Evolutionary conservation across 2,797 vertebrate species (phyloP).

Genomic region (Trachurus trachurus): DNA sequence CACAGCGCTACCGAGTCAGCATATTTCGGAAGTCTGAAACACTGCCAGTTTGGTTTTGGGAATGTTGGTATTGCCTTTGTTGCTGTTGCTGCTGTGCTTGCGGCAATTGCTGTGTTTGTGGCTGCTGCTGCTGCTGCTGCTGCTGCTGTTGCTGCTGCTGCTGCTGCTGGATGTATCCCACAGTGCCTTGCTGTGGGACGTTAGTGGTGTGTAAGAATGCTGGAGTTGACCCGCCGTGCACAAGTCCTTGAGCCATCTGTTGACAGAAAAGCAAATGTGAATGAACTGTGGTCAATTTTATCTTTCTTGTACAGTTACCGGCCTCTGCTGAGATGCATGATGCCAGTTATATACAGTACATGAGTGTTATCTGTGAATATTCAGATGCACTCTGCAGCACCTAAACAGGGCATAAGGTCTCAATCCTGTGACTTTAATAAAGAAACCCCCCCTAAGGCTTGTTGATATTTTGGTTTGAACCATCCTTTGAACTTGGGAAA

Average conservation of each 20-base stretch:
- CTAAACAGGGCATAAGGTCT: neutral
- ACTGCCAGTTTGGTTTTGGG: slow-evolving; percentile 84
- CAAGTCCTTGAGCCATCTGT: slow-evolving; percentile 87
- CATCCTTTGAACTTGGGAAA: neutral
- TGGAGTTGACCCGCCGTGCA: slow-evolving; percentile 77
- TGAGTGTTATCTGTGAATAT: neutral
- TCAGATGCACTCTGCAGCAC: neutral
- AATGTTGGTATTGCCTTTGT: slow-evolving; percentile 87
- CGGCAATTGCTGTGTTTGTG: slow-evolving; percentile 77
- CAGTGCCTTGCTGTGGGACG: slow-evolving; percentile 80
- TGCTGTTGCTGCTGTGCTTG: slow-evolving; percentile 83
- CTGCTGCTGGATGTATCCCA: slow-evolving; percentile 87
- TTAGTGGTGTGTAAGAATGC: slow-evolving; percentile 85
- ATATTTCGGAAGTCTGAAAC: slow-evolving; percentile 89
- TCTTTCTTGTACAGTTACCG: neutral
- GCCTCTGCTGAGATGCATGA: neutral
- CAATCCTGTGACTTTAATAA: neutral
- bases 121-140: slow-evolving; percentile 83
- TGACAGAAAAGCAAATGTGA: slow-evolving; percentile 25
- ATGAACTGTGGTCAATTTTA: slow-evolving; percentile 1
- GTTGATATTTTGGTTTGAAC: neutral
- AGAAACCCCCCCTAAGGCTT: neutral
- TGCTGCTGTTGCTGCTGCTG: slow-evolving; percentile 82
- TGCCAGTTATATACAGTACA: neutral
- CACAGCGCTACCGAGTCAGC: slow-evolving; percentile 84